Evolutionary conservation across 2,888 invertebrate species (phyloP), one percentile per base, ranked within the genome.

Genomic region (Limenitis camilla): DNA sequence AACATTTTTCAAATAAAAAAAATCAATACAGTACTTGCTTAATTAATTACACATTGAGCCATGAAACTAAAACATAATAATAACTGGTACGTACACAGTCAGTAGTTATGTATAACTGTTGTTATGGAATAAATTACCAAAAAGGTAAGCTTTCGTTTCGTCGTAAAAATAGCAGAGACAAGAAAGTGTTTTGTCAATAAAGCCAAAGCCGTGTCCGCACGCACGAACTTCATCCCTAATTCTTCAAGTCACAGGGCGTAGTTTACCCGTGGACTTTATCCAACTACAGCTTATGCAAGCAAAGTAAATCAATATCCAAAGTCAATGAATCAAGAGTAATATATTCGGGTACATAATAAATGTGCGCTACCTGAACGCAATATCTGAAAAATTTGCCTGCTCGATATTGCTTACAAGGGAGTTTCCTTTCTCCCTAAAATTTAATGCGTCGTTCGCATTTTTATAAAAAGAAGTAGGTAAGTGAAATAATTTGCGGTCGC

Each of bases 281-380:
- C 68, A 76, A 81, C 83, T 85, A 84, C 76, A 83, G 78, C 79
- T 82, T 83, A 81, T 85, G 84, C 80, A 81, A 81, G 83, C 79
- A 84, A 84, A 86, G 83, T 87, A 87, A 87, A 87, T 87, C 87
- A 87, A 87, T 87, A 87, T 84, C 74, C 74, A 83, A 87, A 86
- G 86, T 87, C 87, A 87, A 86, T 87, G 87, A 87, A 87, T 87
- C 87, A 87, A 79, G 86, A 85, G 85, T 86, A 87, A 87, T 87
- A 87, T 87, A 87, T 87, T 86, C 85, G 87, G 87, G 87, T 87
- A 87, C 86, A 87, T 87, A 87, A 87, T 87, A 87, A 87, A 87
- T 87, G 87, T 86, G 84, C 84, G 80, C 87, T 87, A 87, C 87
- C 87, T 87, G 87, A 84, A 87, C 81, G 86, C 86, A 87, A 87